Percentiles rank a stretch among this genome's conserved stretches.
Conservation (phyloP, 2,888 invertebrate genomes). For the Microplitis deprimator region DNA sequence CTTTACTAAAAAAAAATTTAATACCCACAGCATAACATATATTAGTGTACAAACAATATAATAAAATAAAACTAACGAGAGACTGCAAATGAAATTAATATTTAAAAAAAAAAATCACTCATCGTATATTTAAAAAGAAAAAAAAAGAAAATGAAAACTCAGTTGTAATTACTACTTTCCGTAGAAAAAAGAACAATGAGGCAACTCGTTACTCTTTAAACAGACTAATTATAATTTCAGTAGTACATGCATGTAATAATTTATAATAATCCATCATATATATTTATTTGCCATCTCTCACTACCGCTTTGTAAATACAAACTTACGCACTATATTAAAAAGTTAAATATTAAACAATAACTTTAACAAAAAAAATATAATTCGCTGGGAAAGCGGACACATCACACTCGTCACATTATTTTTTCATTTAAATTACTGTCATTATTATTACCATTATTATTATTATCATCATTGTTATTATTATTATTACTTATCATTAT, state of each 20-base stretch:
- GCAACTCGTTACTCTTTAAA: neutral
- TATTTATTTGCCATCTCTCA: constrained; percentile 1
- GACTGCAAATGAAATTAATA: neutral
- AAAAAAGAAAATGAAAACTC: neutral
- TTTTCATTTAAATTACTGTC: neutral
- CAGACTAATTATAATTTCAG: neutral
- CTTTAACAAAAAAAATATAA: constrained; percentile 30
- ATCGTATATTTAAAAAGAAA: neutral
- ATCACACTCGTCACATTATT: constrained; percentile 15
- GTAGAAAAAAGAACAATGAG: neutral
- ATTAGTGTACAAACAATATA: neutral
- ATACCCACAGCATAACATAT: no score
- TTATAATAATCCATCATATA: neutral
- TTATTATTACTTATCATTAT: constrained; percentile 16
- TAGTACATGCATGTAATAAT: neutral
- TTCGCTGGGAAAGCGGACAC: constrained; percentile 22
- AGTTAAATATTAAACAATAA: neutral
- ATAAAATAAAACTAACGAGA: neutral
- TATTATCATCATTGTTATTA: constrained; percentile 51
- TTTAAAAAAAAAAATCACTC: neutral
- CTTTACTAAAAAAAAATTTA: no score
- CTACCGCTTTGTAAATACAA: constrained; percentile 1
- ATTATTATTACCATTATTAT: constrained; percentile 38
- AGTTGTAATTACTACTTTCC: neutral
- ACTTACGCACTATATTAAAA: constrained; percentile 16